These are phyloP conservation scores for Villa cingulata DNA, from an alignment of 2,888 invertebrate species.

Conservation along the genomic window DNA sequence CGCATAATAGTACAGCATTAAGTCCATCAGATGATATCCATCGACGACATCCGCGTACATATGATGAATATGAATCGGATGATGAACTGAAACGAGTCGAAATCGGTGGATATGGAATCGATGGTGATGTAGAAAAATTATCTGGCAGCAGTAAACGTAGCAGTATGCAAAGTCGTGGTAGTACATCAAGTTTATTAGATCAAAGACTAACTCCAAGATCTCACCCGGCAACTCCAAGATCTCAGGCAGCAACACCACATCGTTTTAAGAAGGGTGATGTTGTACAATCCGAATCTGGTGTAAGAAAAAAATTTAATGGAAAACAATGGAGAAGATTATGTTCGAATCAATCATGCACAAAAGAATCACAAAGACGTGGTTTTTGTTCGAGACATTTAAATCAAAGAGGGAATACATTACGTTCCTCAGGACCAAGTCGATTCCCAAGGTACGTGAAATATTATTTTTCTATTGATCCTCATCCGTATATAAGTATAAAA, in stretches of 20 bases:
- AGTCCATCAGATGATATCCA: conserved; percentile 36
- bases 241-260: conserved; percentile 87
- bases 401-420: conserved; percentile 52
- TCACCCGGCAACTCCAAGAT: conserved; percentile 84
- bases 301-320: conserved; percentile 97
- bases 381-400: conserved; percentile 94
- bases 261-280: conserved; percentile 97
- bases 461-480: too few relatives aligned
- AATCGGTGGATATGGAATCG: conserved; percentile 49
- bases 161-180: conserved; percentile 83
- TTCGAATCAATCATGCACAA: conserved; percentile 86
- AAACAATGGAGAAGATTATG: conserved; percentile 98
- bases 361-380: conserved; percentile 94
- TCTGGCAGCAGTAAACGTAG: conserved; percentile 77
- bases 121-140: conserved; percentile 59
- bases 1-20: conserved; percentile 6
- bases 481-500: too few relatives aligned
- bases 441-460: conserved; percentile 27
- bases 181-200: conserved; percentile 73
- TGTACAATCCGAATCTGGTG: conserved; percentile 48
- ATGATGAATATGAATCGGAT: conserved; percentile 77
- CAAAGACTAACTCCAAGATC: conserved; percentile 76
- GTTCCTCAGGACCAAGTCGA: conserved; percentile 33
- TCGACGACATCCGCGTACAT: conserved; percentile 38
- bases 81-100: conserved; percentile 79